Evolutionary conservation across 2,113 vertebrate species (phyloP).

Genomic region (Ardeotis arabs): DNA sequence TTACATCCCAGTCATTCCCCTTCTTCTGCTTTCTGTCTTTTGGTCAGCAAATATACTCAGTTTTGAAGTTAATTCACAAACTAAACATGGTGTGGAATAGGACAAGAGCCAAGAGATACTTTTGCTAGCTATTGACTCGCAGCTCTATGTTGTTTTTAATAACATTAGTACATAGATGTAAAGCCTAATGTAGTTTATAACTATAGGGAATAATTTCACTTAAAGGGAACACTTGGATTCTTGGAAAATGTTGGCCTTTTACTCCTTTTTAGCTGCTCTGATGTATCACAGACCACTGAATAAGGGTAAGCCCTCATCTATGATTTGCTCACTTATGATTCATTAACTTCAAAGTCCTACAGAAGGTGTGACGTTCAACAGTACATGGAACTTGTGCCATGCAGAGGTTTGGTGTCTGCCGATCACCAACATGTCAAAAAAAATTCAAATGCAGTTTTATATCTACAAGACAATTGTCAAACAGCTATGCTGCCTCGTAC

Average conservation of each 20-base stretch:
- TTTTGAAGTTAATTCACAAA: background rate
- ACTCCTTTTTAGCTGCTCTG: background rate
- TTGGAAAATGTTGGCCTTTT: background rate
- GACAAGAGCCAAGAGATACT: background rate
- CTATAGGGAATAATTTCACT: background rate
- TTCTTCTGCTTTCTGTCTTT: background rate
- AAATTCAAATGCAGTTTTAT: background rate
- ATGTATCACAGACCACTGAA: background rate
- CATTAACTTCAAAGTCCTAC: background rate
- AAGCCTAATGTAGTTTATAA: background rate
- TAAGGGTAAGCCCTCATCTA: background rate
- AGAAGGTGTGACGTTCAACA: background rate
- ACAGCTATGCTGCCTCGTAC: background rate
- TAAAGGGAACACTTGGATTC: background rate
- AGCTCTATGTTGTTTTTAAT: background rate
- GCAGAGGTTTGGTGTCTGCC: background rate
- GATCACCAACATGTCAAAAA: background rate
- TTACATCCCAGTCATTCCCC: fast-evolving
- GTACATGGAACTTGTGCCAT: background rate
- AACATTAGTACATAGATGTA: background rate
- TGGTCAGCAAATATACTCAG: background rate
- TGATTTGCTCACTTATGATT: background rate
- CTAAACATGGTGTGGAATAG: background rate
- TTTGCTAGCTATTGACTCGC: background rate
- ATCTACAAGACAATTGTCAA: background rate